Conservation (phyloP, 2,113 vertebrate genomes). For the Platysternon megacephalum region DNA sequence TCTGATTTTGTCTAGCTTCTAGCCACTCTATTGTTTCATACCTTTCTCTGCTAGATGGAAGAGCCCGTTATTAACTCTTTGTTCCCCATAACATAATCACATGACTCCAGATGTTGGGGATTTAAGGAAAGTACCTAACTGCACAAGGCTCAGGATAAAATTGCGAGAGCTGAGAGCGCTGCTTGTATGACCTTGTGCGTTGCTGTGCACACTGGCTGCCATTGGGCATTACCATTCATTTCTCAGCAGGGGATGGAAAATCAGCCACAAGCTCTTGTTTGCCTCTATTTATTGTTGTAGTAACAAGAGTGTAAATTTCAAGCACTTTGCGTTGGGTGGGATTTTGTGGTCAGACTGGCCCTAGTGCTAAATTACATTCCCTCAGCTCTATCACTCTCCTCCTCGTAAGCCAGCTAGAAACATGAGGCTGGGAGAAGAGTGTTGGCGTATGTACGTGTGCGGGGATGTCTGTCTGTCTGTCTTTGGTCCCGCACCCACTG, state of each 20-base stretch:
- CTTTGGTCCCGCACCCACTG: slow-evolving; percentile 1
- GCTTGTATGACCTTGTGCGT: not conserved
- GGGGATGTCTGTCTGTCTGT: not conserved
- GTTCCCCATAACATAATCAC: not conserved
- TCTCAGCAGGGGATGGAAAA: slow-evolving; percentile 53
- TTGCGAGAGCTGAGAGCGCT: slow-evolving; percentile 46
- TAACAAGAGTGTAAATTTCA: slow-evolving; percentile 46
- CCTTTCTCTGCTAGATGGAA: too few relatives aligned
- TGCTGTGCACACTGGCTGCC: slow-evolving; percentile 53
- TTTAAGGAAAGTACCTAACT: not conserved
- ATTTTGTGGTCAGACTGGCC: not conserved
- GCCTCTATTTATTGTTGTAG: slow-evolving; percentile 42
- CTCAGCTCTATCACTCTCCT: slow-evolving; percentile 6
- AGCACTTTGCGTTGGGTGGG: slow-evolving; percentile 14
- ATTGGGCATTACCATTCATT: not conserved
- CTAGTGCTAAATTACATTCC: slow-evolving; percentile 41
- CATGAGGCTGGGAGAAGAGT: not conserved
- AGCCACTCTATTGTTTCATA: too few relatives aligned
- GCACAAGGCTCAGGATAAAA: slow-evolving; percentile 20
- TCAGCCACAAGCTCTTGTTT: not conserved
- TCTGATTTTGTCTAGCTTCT: too few relatives aligned
- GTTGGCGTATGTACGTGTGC: not conserved
- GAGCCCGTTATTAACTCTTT: too few relatives aligned
- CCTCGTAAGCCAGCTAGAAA: slow-evolving; percentile 32
- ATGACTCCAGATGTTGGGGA: not conserved